Evolutionary conservation across 2,797 vertebrate genomes (phyloP), one percentile per base, ranked within the genome.

Genomic region (Crocidura indochinensis): DNA sequence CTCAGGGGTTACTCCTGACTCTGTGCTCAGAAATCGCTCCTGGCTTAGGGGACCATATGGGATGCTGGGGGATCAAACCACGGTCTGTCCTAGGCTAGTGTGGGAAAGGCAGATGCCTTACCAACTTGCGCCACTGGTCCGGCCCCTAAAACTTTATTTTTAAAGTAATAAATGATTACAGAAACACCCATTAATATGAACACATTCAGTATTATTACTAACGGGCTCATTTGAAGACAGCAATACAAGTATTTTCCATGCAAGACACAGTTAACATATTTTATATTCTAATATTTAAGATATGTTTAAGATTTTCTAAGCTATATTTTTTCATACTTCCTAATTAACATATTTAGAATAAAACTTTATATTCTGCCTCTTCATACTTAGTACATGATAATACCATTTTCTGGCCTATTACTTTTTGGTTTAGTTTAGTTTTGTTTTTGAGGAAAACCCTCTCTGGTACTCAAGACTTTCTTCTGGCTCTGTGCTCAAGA

Each of bases 241-340:
- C 6, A 27, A n/a, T 62, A 14, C 15, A 0, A 53, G 1, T n/a
- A 15, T 64, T 46, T 93, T 90, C 44, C 53, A 44, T 72, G n/a
- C 10, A 82, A 53, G 60, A 65, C n/a, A 65, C 8, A 26, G 0
- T 27, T 31, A 46, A 65, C 8, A 17, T 26, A 8, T 68, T 81
- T 77, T 84, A 4, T 69, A 46, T 80, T 91, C 69, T 91, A 76
- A 44, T 38, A n/a, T 64, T 62, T 87, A 22, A 7, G 29, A 75
- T n/a, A n/a, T 64, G 2, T 47, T 94, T 2, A 65, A 10, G 17
- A 22, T 47, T 77, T 3, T 68, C 3, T 51, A 73, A 8, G 12
- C 5, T 71, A 91, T 1, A 53, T 3, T 14, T 68, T 53, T 80
- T 19, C 47, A 77, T 6, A 8, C 0, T 56, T 80, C 46, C 76